Percentiles rank a stretch among this genome's conserved stretches.
Evolutionary conservation across 2,113 vertebrate genomes (phyloP).

Genomic region (Passer domesticus): DNA sequence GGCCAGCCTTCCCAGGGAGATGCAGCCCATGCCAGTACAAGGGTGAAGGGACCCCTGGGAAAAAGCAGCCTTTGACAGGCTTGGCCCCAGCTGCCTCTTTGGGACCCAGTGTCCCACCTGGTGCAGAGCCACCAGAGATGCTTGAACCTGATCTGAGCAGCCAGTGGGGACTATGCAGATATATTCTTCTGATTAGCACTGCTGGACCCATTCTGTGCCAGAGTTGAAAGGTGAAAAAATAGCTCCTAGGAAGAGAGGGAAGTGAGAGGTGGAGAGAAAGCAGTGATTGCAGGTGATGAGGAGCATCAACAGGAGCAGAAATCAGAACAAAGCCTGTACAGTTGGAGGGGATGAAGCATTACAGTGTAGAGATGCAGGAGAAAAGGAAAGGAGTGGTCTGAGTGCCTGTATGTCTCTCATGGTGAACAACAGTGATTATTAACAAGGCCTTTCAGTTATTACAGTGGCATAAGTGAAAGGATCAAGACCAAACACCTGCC

Average conservation of each 20-base stretch:
- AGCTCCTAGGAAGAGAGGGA: not conserved
- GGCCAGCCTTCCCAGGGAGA: accelerated
- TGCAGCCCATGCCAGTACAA: accelerated
- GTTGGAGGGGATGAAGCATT: not conserved
- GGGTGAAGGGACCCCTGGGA: not conserved
- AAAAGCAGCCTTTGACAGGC: not conserved
- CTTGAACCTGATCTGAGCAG: accelerated
- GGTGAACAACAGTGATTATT: not conserved
- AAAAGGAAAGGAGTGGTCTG: not conserved
- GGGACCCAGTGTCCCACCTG: not conserved
- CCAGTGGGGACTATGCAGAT: not conserved
- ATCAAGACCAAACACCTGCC: not conserved
- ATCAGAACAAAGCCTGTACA: not conserved
- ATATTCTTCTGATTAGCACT: not conserved
- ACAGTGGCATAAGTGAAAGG: not conserved
- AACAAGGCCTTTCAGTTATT: not conserved
- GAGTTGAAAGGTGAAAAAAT: not conserved
- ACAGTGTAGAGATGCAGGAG: not conserved
- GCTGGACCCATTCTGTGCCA: not conserved
- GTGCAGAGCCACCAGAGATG: not conserved
- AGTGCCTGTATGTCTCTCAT: accelerated
- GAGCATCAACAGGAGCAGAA: not conserved
- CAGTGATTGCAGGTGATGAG: not conserved
- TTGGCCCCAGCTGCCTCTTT: not conserved
- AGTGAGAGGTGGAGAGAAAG: not conserved